Evolutionary conservation across 2,797 vertebrate genomes (phyloP).

Genomic region (Manis javanica): DNA sequence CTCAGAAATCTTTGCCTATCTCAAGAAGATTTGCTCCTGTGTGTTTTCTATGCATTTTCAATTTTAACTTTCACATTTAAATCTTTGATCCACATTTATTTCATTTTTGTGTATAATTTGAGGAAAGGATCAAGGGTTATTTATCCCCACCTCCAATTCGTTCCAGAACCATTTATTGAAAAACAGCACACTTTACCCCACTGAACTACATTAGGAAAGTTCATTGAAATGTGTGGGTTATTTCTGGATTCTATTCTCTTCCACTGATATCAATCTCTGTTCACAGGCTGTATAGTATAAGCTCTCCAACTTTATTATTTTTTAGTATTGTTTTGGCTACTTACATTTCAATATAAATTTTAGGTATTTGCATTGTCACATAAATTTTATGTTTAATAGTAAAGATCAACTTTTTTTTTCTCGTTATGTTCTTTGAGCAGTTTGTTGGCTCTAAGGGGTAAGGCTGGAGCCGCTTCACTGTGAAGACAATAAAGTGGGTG

Average conservation of each 20-base stretch:
- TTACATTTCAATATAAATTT: not conserved
- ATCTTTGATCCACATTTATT: not conserved
- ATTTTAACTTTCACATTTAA: not conserved
- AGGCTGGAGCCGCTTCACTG: too few species aligned
- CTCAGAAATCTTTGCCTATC: not conserved
- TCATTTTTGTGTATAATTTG: not conserved
- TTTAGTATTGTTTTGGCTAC: not conserved
- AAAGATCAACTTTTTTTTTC: not conserved
- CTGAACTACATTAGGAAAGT: not conserved
- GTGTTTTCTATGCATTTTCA: not conserved
- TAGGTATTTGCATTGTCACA: not conserved
- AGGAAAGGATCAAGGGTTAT: not conserved
- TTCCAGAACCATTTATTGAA: not conserved
- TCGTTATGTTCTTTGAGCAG: not conserved
- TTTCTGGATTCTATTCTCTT: not conserved
- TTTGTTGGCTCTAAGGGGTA: accelerated
- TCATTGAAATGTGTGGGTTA: not conserved
- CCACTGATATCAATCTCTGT: not conserved
- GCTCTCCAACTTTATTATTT: not conserved
- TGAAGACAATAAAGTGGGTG: not conserved
- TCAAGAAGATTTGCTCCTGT: not conserved
- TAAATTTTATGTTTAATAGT: not conserved
- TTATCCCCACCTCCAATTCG: not conserved
- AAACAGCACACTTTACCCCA: not conserved
- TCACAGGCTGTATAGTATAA: not conserved